These are phyloP conservation scores for Butorides virescens DNA, from an alignment of 2,113 vertebrate species.

Conservation along the genomic window DNA sequence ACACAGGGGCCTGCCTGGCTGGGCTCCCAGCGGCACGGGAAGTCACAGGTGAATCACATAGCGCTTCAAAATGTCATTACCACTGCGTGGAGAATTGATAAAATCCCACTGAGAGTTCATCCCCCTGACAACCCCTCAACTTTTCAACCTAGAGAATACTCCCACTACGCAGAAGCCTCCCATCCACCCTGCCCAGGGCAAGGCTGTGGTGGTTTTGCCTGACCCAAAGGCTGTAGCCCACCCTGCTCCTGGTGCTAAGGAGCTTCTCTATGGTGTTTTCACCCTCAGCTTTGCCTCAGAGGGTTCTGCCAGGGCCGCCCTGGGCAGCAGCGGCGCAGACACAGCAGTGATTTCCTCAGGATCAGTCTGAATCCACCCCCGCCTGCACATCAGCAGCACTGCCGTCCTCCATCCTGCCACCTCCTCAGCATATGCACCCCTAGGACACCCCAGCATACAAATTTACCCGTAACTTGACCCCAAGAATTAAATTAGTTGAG, in stretches of 20 bases:
- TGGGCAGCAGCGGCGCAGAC: background rate
- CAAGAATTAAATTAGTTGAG: background rate
- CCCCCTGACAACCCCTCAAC: background rate
- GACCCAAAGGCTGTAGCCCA: background rate
- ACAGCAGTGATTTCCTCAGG: background rate
- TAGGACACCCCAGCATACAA: background rate
- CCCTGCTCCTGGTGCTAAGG: background rate
- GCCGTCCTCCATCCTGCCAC: background rate
- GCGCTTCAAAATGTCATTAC: background rate
- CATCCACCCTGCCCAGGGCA: background rate
- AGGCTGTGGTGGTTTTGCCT: background rate
- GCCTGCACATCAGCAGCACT: background rate
- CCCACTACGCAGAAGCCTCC: background rate
- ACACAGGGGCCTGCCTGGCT: too few species aligned
- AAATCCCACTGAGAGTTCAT: background rate
- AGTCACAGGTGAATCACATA: background rate
- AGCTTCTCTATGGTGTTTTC: background rate
- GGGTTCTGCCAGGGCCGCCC: background rate
- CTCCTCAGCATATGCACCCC: background rate
- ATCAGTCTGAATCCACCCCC: background rate
- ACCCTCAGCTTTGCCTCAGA: background rate
- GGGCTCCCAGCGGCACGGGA: background rate
- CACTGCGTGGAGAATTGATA: background rate
- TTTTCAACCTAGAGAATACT: background rate
- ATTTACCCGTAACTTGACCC: background rate